Base-by-base conservation (phyloP, 2,113 vertebrate genomes). In the Plectropomus leopardus region DNA sequence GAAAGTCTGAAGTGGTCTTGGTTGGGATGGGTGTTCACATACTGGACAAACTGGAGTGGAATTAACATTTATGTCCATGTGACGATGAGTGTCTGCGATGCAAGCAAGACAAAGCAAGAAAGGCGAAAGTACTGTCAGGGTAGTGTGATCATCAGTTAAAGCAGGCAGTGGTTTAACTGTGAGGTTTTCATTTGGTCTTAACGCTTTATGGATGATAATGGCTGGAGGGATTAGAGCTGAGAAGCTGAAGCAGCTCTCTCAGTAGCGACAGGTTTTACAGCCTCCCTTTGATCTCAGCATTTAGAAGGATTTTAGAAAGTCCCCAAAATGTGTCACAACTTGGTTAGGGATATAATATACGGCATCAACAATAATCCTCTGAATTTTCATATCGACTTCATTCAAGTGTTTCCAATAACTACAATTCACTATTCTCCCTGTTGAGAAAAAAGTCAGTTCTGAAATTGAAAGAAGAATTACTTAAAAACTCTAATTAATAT, bases 201-300 rank as follows among this genome's bases (percentile, higher is more conserved):
- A 42, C 3, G n/a, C 61, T 66, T 54, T 19, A 26, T 53, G 55
- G 57, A 78, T 32, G 53, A 53, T 84, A 15, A 45, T 15, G 36
- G 21, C 66, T 65, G 30, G 48, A n/a, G 42, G 72, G 81, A 80
- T 82, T 78, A 79, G 42, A 69, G 50, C 5, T 51, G 53, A 72
- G 77, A 30, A 57, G 69, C 47, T 34, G 19, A 36, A 68, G 71
- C 68, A 61, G 86, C 72, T 83, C 78, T 71, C 72, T 72, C 60
- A 63, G 19, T 47, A 61, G 14, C 42, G 42, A 17, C 30, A 60
- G 6, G 54, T 54, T 70, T 78, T 14, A 47, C 1, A 42, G 72
- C 57, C 48, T 76, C 32, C 5, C 55, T 89, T 84, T 86, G 78
- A 86, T 84, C 40, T 72, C 44, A 26, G 81, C 34, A 9, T 71